A percentile compares a stretch with the other conserved stretches of the same genome.
Evolutionary conservation across 2,888 invertebrate species (phyloP).

Genomic region (Eupeodes latifasciatus): DNA sequence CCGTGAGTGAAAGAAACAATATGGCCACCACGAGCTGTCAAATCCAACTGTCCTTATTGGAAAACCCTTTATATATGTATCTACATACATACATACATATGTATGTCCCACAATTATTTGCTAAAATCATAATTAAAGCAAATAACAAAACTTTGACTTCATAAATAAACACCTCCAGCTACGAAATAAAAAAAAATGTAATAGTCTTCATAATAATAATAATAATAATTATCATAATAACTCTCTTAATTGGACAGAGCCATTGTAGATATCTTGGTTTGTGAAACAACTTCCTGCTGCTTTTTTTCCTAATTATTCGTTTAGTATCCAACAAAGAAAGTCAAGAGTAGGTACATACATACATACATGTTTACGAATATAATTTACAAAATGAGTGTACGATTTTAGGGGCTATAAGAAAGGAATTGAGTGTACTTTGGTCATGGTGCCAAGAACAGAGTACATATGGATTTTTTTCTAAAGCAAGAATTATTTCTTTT

Average conservation of each 20-base stretch:
- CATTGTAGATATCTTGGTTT: conserved; percentile 55
- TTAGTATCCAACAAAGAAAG: conserved; percentile 36
- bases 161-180: conserved; percentile 35
- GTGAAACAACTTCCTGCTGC: conserved; percentile 64
- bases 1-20: no score
- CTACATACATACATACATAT: no score
- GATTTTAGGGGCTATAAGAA: background rate
- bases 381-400: background rate
- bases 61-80: no score
- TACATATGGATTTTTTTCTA: no score
- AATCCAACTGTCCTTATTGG: no score
- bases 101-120: no score
- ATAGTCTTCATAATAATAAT: conserved; percentile 73
- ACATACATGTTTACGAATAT: background rate
- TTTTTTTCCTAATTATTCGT: conserved; percentile 60
- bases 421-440: conserved; percentile 33
- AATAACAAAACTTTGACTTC: conserved; percentile 36
- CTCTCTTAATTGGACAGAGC: conserved; percentile 68
- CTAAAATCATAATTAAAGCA: background rate
- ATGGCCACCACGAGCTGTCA: no score
- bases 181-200: conserved; percentile 49
- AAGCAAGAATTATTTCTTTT: no score
- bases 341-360: no score
- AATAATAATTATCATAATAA: conserved; percentile 69
- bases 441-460: conserved; percentile 15